Percentiles rank a stretch among this genome's conserved stretches.
phyloP scores from a whole-genome alignment of 2,113 vertebrate genomes.

The sheep (Ovis aries) region DNA sequence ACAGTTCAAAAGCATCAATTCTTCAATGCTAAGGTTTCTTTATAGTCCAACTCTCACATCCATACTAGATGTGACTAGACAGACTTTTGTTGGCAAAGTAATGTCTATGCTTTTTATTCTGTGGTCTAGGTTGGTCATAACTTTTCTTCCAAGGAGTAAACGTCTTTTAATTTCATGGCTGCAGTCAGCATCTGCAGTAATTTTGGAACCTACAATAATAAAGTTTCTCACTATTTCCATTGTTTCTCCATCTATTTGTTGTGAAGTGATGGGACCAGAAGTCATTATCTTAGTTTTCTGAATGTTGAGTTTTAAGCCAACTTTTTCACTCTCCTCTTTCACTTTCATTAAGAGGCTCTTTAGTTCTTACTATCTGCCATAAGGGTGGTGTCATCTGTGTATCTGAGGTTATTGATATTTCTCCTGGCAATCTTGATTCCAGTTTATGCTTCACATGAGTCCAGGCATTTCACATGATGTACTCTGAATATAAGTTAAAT shows the following conservation, averaged over 20 bases:
- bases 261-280: no score
- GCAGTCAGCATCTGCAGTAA: not conserved
- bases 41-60: not conserved
- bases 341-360: no score
- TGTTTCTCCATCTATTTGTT: not conserved
- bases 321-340: no score
- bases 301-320: no score
- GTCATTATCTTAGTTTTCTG: no score
- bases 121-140: not conserved
- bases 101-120: not conserved
- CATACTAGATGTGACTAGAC: not conserved
- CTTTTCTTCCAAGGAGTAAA: not conserved
- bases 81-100: not conserved
- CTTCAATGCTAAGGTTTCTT: not conserved
- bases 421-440: no score
- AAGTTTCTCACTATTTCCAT: not conserved
- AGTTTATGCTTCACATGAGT: no score
- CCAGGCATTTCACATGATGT: not conserved
- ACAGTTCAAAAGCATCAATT: not conserved
- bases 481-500: not conserved
- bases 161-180: not conserved
- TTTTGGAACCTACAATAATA: not conserved
- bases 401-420: no score
- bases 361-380: no score
- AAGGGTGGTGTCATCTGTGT: no score